Conservation (phyloP, 2,113 vertebrate genomes). For the Crotophaga sulcirostris region DNA sequence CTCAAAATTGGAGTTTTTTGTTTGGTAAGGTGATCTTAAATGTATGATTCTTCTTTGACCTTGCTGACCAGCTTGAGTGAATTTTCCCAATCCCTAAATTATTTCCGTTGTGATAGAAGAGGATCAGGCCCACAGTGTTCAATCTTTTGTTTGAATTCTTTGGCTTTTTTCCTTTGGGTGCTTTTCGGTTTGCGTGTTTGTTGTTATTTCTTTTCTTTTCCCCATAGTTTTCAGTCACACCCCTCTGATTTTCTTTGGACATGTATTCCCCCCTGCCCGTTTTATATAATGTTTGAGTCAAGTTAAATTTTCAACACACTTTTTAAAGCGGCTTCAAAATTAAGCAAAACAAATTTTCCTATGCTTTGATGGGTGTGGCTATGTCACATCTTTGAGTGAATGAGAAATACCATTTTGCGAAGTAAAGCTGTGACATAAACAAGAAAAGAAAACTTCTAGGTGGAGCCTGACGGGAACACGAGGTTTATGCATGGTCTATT, state of each 20-base stretch:
- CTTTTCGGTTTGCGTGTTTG: not conserved
- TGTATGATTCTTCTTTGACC: not conserved
- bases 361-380: not conserved
- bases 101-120: not conserved
- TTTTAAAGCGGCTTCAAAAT: not conserved
- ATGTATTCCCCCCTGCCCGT: not conserved
- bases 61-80: conserved; percentile 7
- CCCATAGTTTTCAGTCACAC: not conserved
- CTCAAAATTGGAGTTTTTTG: not conserved
- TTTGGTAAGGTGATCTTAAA: conserved; percentile 11
- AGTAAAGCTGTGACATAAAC: not conserved
- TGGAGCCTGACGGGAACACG: not conserved
- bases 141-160: not conserved
- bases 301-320: not conserved
- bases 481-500: not conserved
- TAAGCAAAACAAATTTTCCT: not conserved
- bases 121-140: not conserved
- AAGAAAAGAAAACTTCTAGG: not conserved
- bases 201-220: not conserved
- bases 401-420: not conserved
- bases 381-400: not conserved
- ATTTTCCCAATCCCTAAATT: not conserved
- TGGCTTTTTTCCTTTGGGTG: not conserved
- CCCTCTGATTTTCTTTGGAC: not conserved
- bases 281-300: not conserved